These are phyloP conservation scores for Haemorhous mexicanus DNA, from an alignment of 2,113 vertebrate genomes.

Conservation along the genomic window DNA sequence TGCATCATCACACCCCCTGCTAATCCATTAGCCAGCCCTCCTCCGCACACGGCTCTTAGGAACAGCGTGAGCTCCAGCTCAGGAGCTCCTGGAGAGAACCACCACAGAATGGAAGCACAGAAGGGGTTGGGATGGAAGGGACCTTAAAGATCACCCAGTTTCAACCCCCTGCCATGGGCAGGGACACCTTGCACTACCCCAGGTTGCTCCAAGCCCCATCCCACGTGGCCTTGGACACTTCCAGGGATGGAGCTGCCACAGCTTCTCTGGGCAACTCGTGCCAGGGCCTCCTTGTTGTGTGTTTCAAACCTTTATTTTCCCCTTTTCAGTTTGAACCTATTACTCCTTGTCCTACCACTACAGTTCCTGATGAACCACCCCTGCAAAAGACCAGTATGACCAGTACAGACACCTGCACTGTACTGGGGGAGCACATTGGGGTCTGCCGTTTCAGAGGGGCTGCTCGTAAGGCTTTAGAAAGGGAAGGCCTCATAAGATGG, in stretches of 20 bases:
- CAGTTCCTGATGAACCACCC: neutral
- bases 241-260: neutral
- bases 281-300: accelerated
- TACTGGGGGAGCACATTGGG: accelerated
- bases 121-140: neutral
- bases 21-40: conserved; percentile 20
- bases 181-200: neutral
- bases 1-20: conserved; percentile 28
- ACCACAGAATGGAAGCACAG: neutral
- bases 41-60: neutral
- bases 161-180: neutral
- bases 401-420: neutral
- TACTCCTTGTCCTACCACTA: neutral
- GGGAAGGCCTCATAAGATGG: no score
- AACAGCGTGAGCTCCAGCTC: neutral
- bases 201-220: accelerated
- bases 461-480: no score
- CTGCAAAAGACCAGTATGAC: neutral
- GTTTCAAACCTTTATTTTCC: neutral
- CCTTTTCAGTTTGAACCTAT: accelerated
- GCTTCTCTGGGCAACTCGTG: neutral
- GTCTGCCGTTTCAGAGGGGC: neutral
- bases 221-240: neutral
- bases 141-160: neutral
- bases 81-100: neutral